These are phyloP conservation scores for Eristalis intricaria DNA, from an alignment of 2,888 invertebrate species.

Conservation along the genomic window DNA sequence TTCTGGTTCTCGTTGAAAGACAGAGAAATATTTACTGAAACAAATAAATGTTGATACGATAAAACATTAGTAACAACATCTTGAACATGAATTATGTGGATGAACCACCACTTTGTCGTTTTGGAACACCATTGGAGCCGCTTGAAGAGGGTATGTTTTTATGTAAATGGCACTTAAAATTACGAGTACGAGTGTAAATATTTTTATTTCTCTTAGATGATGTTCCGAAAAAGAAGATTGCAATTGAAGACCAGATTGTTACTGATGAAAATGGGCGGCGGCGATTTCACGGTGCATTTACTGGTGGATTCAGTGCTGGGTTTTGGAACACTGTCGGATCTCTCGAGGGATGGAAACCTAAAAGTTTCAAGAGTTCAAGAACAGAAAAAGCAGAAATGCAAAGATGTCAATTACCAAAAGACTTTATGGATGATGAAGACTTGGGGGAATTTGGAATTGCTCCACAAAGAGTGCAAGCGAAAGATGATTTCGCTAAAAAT, in stretches of 20 bases:
- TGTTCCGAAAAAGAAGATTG: slow-evolving; percentile 87
- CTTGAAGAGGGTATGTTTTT: slow-evolving; percentile 89
- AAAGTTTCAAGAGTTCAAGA: slow-evolving; percentile 94
- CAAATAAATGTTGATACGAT: not conserved
- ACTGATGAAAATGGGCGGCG: slow-evolving; percentile 93
- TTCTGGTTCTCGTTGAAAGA: not conserved
- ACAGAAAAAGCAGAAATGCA: slow-evolving; percentile 83
- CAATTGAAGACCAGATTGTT: slow-evolving; percentile 93
- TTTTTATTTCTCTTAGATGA: slow-evolving; percentile 84
- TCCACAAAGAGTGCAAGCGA: slow-evolving; percentile 91
- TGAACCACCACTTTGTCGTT: slow-evolving; percentile 86
- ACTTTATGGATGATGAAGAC: slow-evolving; percentile 99
- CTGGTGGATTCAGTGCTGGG: slow-evolving; percentile 98
- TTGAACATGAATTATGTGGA: slow-evolving; percentile 77
- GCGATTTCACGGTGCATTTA: slow-evolving; percentile 99
- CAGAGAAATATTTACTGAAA: not conserved
- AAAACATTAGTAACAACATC: not conserved
- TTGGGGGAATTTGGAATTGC: slow-evolving; percentile 97
- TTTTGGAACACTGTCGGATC: slow-evolving; percentile 98
- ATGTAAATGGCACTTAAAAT: not conserved
- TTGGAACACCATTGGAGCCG: slow-evolving; percentile 91
- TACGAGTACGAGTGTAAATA: not conserved
- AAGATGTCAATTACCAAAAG: slow-evolving; percentile 88
- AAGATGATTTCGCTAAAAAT: slow-evolving; percentile 86
- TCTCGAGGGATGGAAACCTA: slow-evolving; percentile 96